These are phyloP conservation scores for Zelostemma sp. DNA, from an alignment of 1,140 invertebrate genomes.

Conservation along the genomic window DNA sequence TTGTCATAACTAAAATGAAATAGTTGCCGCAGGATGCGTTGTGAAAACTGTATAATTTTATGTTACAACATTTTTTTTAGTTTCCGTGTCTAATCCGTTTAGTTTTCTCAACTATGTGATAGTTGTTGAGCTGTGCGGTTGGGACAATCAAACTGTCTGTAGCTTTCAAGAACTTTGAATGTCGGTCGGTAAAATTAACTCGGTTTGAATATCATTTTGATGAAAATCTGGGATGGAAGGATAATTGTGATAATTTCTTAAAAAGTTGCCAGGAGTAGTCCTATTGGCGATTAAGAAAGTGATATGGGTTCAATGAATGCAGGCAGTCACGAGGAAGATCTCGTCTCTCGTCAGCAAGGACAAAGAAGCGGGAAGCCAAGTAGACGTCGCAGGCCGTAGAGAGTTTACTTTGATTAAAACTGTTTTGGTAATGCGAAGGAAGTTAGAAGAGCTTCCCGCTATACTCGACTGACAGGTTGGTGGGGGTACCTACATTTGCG, in stretches of 20 bases:
- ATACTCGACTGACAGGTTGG: neutral
- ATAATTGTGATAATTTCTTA: neutral
- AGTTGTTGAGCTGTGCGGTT: too few relatives aligned
- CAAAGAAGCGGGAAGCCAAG: neutral
- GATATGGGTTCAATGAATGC: neutral
- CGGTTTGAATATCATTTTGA: too few relatives aligned
- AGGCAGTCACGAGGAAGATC: neutral
- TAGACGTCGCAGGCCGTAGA: neutral
- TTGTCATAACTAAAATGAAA: too few relatives aligned
- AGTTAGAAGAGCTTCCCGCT: conserved; percentile 1
- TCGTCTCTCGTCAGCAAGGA: neutral
- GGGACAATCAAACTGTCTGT: too few relatives aligned
- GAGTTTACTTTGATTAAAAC: conserved; percentile 48
- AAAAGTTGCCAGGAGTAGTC: neutral
- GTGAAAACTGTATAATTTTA: too few relatives aligned
- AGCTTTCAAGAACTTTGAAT: too few relatives aligned
- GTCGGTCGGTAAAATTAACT: too few relatives aligned
- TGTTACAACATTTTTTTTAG: too few relatives aligned
- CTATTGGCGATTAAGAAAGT: neutral
- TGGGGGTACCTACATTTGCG: neutral
- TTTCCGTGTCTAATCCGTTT: too few relatives aligned
- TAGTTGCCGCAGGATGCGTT: too few relatives aligned
- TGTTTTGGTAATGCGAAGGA: conserved; percentile 37
- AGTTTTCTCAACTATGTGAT: too few relatives aligned
- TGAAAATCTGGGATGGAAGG: too few relatives aligned